These are phyloP conservation scores for Rambutsinella grinnellia DNA, from an alignment of 2,888 invertebrate species.

Conservation along the genomic window DNA sequence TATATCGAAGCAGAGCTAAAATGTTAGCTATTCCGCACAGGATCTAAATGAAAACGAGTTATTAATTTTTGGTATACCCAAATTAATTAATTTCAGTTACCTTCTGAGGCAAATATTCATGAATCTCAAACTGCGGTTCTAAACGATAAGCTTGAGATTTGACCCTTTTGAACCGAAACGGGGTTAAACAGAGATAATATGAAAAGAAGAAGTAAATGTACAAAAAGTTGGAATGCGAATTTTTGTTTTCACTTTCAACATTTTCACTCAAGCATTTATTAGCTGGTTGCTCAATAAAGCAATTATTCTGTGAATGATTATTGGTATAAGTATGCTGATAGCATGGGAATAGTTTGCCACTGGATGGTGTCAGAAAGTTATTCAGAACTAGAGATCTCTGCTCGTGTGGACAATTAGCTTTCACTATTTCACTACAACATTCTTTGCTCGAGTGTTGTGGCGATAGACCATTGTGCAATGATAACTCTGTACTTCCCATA, in stretches of 20 bases:
- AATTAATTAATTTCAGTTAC: background rate
- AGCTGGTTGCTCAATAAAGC: background rate
- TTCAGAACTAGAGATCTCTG: constrained; percentile 23
- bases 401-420: no score
- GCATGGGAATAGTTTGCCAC: constrained; percentile 5
- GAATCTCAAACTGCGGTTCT: constrained; percentile 14
- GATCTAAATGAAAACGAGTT: constrained; percentile 1
- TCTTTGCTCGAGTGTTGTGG: no score
- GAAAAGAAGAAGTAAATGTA: constrained; percentile 39
- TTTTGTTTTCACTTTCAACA: background rate
- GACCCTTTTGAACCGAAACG: constrained; percentile 32
- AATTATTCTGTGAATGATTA: background rate
- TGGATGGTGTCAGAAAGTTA: constrained; percentile 21
- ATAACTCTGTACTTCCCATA: no score
- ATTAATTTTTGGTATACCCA: background rate
- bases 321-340: background rate
- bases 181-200: constrained; percentile 36
- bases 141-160: background rate
- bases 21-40: constrained; percentile 25
- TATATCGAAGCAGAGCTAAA: constrained; percentile 7
- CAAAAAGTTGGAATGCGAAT: constrained; percentile 36
- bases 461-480: no score
- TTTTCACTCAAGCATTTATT: background rate
- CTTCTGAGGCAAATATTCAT: constrained; percentile 30
- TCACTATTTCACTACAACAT: no score